Base-by-base conservation (phyloP, 2,888 invertebrate species). In the Clostera curtula region DNA sequence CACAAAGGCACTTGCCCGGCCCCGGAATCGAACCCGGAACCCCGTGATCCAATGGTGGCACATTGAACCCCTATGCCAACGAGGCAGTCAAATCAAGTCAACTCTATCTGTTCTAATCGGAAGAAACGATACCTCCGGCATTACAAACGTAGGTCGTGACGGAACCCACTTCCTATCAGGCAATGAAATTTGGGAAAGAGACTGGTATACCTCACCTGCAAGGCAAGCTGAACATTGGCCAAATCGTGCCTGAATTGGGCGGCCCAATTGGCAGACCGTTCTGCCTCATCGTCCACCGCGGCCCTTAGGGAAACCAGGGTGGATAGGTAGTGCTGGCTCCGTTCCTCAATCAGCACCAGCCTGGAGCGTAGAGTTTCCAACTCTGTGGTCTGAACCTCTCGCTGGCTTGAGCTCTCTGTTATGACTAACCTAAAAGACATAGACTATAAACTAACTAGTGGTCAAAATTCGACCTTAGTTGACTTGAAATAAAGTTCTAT, bases 231-330 rank as follows among this genome's bases (percentile, higher is more conserved):
- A 10, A 84, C 74, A 52, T 85, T 86, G 0, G 83, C 56, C 24
- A 86, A 36, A 36, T 86, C 86, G 35, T 85, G 86, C 29, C 82
- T 85, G 40, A 85, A 85, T 53, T 86, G 86, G 4, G 85, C 83
- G 0, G 80, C 64, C 62, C 84, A 84, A 51, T 83, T 76, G 1
- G 72, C 69, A 0, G 86, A 57, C 2, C 85, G 56, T 5, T 76
- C 70, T 0, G 77, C 71, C 44, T 88, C 87, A 21, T 86, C 85
- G 4, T 85, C 86, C 1, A 87, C 67, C 0, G 79, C 74, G 0
- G 72, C 72, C 2, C 86, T 56, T 5, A 88, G 44, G 0, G 83
- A 73, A 3, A 70, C 70, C 27, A 88, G 54, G 10, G 73, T 73
- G 0, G 76, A 71, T 2, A 84, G 54, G 39, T 84, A 68, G 43